Conservation (phyloP, 2,797 vertebrate genomes). For the Thamnophis elegans region DNA sequence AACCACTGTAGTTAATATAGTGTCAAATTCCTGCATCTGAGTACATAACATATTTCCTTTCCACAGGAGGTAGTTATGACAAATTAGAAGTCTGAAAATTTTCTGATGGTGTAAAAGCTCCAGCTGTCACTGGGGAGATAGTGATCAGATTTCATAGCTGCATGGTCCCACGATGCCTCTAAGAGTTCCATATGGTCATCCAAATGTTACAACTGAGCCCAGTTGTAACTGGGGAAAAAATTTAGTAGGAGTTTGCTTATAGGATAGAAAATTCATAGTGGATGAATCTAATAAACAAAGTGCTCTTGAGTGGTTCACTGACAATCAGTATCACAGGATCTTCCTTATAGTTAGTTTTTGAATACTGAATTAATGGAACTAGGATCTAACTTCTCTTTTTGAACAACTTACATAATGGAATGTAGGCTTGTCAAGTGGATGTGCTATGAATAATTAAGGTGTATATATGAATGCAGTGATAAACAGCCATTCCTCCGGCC, state of each 20-base stretch:
- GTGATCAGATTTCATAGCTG: slow-evolving; percentile 99
- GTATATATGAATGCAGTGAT: slow-evolving; percentile 61
- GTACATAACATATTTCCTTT: slow-evolving; percentile 97
- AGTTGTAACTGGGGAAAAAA: slow-evolving; percentile 74
- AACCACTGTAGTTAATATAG: slow-evolving; percentile 64
- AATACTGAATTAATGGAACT: slow-evolving; percentile 30
- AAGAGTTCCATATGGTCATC: slow-evolving; percentile 99
- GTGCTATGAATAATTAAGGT: slow-evolving; percentile 68
- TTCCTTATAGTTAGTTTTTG: slow-evolving; percentile 40
- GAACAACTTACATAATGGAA: slow-evolving; percentile 55
- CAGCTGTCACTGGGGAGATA: slow-evolving; percentile 99
- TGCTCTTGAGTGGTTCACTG: slow-evolving; percentile 44
- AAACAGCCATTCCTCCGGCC: slow-evolving; percentile 66
- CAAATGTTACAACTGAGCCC: slow-evolving; percentile 95
- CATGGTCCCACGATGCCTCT: slow-evolving; percentile 93
- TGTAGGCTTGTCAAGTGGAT: slow-evolving; percentile 57
- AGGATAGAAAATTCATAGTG: slow-evolving; percentile 72
- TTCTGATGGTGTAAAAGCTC: slow-evolving; percentile 98
- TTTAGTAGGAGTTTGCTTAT: slow-evolving; percentile 61
- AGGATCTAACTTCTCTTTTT: background rate
- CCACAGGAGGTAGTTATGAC: slow-evolving; percentile 99
- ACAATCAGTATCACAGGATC: background rate
- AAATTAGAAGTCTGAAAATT: slow-evolving; percentile 99
- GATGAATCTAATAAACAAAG: slow-evolving; percentile 58
- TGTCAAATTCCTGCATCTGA: slow-evolving; percentile 79